Evolutionary conservation across 2,888 invertebrate species (phyloP).

Genomic region (Dryobotodes eremita): DNA sequence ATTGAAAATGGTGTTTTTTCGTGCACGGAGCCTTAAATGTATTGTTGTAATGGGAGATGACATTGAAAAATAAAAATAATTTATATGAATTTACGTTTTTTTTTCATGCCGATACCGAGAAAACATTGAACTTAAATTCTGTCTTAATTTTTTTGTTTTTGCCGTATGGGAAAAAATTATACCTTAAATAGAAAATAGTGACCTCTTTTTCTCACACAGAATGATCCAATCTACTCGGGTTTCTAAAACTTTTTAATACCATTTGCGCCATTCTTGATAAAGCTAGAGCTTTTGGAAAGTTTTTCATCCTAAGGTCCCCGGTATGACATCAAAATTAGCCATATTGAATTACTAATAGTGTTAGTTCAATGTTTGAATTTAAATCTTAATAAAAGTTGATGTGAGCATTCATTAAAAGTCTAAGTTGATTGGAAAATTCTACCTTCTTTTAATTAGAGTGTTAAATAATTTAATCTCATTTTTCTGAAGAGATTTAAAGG

Average conservation of each 20-base stretch:
- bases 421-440: neutral
- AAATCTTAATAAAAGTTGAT: neutral
- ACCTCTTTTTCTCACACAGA: conserved; percentile 3
- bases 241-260: conserved; percentile 47
- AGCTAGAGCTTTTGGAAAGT: conserved; percentile 29
- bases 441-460: neutral
- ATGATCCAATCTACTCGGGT: conserved; percentile 52
- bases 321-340: neutral
- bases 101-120: too few relatives aligned
- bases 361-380: neutral
- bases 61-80: too few relatives aligned
- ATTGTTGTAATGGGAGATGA: too few relatives aligned
- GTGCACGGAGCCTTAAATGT: too few relatives aligned
- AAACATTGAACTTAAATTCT: too few relatives aligned
- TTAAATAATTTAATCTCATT: neutral
- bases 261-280: conserved; percentile 53
- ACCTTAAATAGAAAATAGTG: neutral
- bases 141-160: neutral
- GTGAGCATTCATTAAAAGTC: conserved; percentile 9
- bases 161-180: neutral
- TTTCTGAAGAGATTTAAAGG: neutral
- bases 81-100: too few relatives aligned
- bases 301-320: neutral
- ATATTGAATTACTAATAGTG: conserved; percentile 19
- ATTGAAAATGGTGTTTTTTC: too few relatives aligned